These are phyloP conservation scores for Spea bombifrons DNA, from an alignment of 2,113 vertebrate species.

Conservation along the genomic window DNA sequence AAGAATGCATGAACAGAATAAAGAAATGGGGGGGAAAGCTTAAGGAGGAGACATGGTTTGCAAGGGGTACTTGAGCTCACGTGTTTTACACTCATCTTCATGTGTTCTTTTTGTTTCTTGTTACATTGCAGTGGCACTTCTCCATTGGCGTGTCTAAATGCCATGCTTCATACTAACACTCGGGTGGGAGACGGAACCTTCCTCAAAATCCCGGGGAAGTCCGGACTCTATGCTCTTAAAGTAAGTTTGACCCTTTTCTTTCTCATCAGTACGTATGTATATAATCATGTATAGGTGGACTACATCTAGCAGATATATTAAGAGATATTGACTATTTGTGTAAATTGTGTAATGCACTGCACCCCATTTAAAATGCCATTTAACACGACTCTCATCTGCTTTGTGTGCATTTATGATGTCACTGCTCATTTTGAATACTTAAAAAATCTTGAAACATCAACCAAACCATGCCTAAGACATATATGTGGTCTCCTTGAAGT, in stretches of 20 bases:
- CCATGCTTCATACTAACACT: conserved; percentile 84
- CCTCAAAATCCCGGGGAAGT: conserved; percentile 83
- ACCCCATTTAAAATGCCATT: no score
- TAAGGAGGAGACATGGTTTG: conserved; percentile 62
- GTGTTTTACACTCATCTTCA: conserved; percentile 24
- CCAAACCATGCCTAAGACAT: no score
- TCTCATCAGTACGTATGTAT: not conserved
- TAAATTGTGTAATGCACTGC: no score
- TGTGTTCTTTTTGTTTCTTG: conserved; percentile 52
- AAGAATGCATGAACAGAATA: conserved; percentile 43
- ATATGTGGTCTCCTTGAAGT: no score
- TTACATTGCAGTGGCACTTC: conserved; percentile 78
- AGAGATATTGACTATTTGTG: no score
- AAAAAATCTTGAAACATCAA: no score
- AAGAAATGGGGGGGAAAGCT: conserved; percentile 39
- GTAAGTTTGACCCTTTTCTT: conserved; percentile 64
- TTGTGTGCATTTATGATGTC: no score
- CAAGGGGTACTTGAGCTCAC: conserved; percentile 39
- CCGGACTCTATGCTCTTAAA: conserved; percentile 82
- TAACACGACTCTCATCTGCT: no score
- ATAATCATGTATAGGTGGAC: no score
- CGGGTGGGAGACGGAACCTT: conserved; percentile 81
- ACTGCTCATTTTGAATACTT: no score
- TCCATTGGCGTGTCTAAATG: conserved; percentile 84
- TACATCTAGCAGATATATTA: no score